These are phyloP conservation scores for Mormyrus hasselquistii DNA, from an alignment of 2,797 vertebrate genomes.

Conservation along the genomic window DNA sequence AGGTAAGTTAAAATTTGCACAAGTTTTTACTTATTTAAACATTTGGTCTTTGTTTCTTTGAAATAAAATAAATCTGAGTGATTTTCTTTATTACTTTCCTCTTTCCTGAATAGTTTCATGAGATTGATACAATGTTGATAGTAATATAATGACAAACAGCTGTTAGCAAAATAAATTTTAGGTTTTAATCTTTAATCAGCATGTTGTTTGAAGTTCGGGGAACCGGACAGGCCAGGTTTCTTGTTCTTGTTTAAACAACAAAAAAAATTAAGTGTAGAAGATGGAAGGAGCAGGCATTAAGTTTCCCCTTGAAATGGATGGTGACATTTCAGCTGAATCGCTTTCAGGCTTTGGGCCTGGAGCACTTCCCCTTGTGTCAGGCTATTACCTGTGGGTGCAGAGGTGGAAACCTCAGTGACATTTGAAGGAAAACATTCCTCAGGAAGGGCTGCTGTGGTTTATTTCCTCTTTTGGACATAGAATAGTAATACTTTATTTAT, in stretches of 20 bases:
- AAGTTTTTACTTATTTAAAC: not conserved
- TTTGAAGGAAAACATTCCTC: constrained; percentile 14
- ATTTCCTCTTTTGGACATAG: not conserved
- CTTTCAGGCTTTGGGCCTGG: constrained; percentile 18
- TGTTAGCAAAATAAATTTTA: constrained; percentile 39
- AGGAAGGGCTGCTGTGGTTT: not conserved
- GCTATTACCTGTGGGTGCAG: constrained; percentile 28
- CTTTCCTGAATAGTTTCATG: not conserved
- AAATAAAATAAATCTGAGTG: not conserved
- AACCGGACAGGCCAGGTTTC: not conserved
- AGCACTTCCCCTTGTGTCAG: constrained; percentile 30
- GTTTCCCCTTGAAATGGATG: constrained; percentile 21
- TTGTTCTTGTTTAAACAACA: constrained; percentile 23
- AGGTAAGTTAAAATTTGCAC: not conserved
- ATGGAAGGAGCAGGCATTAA: constrained; percentile 28
- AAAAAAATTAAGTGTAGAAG: not conserved
- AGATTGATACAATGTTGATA: not conserved
- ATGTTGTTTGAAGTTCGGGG: constrained; percentile 34
- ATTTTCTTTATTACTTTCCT: not conserved
- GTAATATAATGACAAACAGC: not conserved
- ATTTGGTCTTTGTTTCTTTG: not conserved
- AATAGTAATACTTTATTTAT: not conserved
- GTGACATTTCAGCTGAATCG: not conserved
- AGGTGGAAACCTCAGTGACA: constrained; percentile 21
- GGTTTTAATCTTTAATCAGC: constrained; percentile 29